phyloP scores from a whole-genome alignment of 2,113 vertebrate genomes.

The Toxostoma redivivum region DNA sequence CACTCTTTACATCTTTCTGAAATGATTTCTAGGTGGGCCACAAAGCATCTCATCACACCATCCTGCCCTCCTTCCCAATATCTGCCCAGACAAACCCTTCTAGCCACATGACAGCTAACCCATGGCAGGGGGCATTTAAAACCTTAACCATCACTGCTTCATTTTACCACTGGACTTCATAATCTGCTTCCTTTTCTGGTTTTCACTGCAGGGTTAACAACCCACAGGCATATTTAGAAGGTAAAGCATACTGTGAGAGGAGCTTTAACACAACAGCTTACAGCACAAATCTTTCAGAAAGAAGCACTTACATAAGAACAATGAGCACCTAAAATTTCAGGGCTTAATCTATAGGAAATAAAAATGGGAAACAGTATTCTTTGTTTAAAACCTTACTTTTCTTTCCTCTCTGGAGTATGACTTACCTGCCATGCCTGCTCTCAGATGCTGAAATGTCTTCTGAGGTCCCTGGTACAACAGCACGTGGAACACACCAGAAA shows the following conservation, averaged over 20 bases:
- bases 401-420: not conserved
- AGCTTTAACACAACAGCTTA: not conserved
- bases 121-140: accelerated
- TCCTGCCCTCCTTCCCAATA: too few species aligned
- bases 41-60: not conserved
- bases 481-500: accelerated
- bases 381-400: not conserved
- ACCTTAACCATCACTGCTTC: not conserved
- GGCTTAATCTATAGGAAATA: not conserved
- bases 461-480: accelerated
- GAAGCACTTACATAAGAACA: not conserved
- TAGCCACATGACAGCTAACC: not conserved
- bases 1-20: not conserved
- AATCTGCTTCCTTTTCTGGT: not conserved
- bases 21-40: not conserved
- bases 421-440: not conserved
- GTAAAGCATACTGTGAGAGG: not conserved
- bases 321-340: not conserved
- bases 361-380: not conserved
- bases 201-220: not conserved
- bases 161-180: not conserved
- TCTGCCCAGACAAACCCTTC: not conserved
- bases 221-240: not conserved
- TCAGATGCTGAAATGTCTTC: not conserved
- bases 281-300: not conserved